phyloP scores from a whole-genome alignment of 2,797 vertebrate genomes.

The Sebastiscus tertius region DNA sequence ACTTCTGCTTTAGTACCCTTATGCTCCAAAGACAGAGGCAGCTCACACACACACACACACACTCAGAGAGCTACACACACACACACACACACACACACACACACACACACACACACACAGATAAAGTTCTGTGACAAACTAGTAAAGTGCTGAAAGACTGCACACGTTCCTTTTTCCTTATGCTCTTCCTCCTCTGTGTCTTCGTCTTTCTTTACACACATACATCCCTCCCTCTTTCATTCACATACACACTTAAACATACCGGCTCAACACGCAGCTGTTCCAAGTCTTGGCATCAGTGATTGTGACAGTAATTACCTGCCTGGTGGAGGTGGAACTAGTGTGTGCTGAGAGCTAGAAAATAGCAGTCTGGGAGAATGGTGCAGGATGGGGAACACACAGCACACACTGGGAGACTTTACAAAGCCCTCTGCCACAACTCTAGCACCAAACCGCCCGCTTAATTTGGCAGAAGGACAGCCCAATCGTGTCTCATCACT shows the following conservation, averaged over 20 bases:
- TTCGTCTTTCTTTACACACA: conserved; percentile 16
- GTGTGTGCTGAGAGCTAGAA: conserved; percentile 49
- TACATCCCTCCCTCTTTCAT: background rate
- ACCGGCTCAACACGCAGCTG: conserved; percentile 49
- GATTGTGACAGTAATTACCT: conserved; percentile 72
- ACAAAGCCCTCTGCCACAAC: conserved; percentile 27
- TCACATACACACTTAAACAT: conserved; percentile 41
- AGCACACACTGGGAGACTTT: conserved; percentile 24
- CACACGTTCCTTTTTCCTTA: conserved; percentile 13
- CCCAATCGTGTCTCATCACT: background rate
- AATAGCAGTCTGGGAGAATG: conserved; percentile 47
- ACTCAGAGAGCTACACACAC: background rate
- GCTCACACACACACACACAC: background rate
- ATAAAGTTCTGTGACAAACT: conserved; percentile 15
- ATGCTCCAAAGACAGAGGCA: conserved; percentile 26
- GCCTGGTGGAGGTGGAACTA: conserved; percentile 48
- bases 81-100: background rate
- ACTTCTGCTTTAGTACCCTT: conserved; percentile 35
- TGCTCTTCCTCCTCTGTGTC: conserved; percentile 15
- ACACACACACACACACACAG: background rate
- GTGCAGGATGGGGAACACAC: conserved; percentile 16
- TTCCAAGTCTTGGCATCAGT: conserved; percentile 43
- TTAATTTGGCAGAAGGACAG: conserved; percentile 39
- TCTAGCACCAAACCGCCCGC: conserved; percentile 23
- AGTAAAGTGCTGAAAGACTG: conserved; percentile 32